Evolutionary conservation across 1,140 invertebrate genomes (phyloP), one percentile per base, ranked within the genome.

Genomic region (Hirudo medicinalis): DNA sequence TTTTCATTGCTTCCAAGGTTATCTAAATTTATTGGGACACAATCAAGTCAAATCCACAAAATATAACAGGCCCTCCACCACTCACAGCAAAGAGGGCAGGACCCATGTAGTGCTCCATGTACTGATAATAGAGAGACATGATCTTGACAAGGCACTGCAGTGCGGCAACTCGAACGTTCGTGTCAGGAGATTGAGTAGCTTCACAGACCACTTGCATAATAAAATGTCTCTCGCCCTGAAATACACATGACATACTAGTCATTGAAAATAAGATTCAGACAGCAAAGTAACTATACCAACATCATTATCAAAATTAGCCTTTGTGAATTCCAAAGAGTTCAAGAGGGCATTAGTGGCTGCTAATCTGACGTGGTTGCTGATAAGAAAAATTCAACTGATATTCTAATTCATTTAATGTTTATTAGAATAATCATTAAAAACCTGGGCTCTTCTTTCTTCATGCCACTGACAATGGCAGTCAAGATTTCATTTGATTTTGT

Each of bases 161-260:
- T 20, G 96, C 94, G 19, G 92, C 91, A 43, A 99, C 95, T 85
- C 89, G 76, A 6, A 85, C 81, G 81, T 91, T 88, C 54, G 89
- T 89, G 78, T 97, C 91, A 54, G 85, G 79, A 20, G 85, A 87
- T 76, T 88, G 87, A 2, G 87, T 87, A 19, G 87, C 86, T 78
- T 88, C 86, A 82, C 96, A 99, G 15, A 99, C 94, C 32, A 96
- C 93, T 86, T 99, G 93, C 97, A 99, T 99, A 57, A 99, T 99
- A 79, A 94, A 97, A 82, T 99, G 95, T 76, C 97, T 85, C 83
- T 99, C 73, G 20, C 70, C 63, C 72, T 73, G 55, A 25, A 69
- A n/a, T n/a, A 22, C 49, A 71, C 22, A 66, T 22, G 25, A 71
- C 25, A 22, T 25, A 15, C 4, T 36, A 36, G 32, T 71, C 2